Base-by-base conservation (phyloP, 2,113 vertebrate genomes). In the Hippopotamus amphibius region DNA sequence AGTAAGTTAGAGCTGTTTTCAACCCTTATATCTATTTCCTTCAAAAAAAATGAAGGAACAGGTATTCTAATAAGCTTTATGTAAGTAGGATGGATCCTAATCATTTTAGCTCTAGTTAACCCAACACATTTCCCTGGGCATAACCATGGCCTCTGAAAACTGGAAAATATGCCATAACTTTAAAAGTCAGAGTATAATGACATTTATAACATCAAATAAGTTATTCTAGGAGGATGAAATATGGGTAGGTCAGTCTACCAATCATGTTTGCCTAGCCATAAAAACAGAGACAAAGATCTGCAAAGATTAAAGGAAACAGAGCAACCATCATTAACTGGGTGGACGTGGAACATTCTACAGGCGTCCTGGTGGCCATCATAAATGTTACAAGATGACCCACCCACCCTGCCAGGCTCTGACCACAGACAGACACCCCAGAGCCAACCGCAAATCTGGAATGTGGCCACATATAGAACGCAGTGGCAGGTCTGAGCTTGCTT, bases 151-250 rank as follows among this genome's bases (percentile, higher is more conserved):
- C 71, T 96, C 48, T 88, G 61, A 95, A 84, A 97, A 90, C n/a
- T 88, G 16, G 63, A 63, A 92, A 96, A 93, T 57, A 82, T 7
- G 69, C 16, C 65, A 88, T 68, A 71, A 84, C 85, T 71, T 55
- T 57, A 92, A 89, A 95, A 85, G 46, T 87, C 82, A 92, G 82
- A 92, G 12, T 61, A 74, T 72, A 65, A 83, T 9, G n/a, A 95
- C 37, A 90, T 94, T 94, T 66, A 69, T 91, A 92, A 96, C 50
- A 86, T 95, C 57, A 86, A 92, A 30, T 85, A 93, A 95, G 13
- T 87, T 96, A 88, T 66, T n/a, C 28, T 57, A 85, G 15, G 63
- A 90, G 50, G 61, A 57, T 50, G 43, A 71, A 90, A 43, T 80
- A 68, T 24, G 9, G 55, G 50, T 37, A 63, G 76, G 41, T 30